Evolutionary conservation across 64 coral and sea anemone species (phyloP).

Genomic region (Pocillopora verrucosa): DNA sequence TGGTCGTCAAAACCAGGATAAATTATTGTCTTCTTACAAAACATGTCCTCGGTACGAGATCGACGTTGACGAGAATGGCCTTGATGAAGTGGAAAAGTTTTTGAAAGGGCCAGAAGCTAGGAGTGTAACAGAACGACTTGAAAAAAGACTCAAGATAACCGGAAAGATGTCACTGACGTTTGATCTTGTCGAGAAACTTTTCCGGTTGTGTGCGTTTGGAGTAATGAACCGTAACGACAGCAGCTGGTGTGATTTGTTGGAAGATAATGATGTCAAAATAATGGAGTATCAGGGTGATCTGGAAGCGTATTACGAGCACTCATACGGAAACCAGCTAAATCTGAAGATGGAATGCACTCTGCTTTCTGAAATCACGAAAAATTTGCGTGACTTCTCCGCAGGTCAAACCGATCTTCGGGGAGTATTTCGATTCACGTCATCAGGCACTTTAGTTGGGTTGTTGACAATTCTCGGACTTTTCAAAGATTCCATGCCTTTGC

Average conservation of each 20-base stretch:
- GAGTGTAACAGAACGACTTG: constrained; percentile 32
- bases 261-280: constrained; percentile 26
- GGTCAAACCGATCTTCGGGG: constrained; percentile 42
- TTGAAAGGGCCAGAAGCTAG: constrained; percentile 29
- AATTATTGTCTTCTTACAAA: constrained; percentile 49
- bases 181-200: constrained; percentile 42
- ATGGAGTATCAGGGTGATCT: constrained; percentile 58
- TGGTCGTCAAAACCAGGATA: constrained; percentile 42
- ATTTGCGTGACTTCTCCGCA: constrained; percentile 38
- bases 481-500: constrained; percentile 36
- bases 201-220: constrained; percentile 63
- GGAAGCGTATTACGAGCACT: constrained; percentile 53
- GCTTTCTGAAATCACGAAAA: constrained; percentile 53
- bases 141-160: constrained; percentile 43
- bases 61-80: constrained; percentile 30
- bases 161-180: constrained; percentile 54
- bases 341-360: constrained; percentile 75
- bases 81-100: constrained; percentile 45
- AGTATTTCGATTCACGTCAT: constrained; percentile 67
- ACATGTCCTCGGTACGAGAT: constrained; percentile 56
- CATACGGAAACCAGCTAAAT: constrained; percentile 62
- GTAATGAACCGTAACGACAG: constrained; percentile 56
- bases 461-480: constrained; percentile 57
- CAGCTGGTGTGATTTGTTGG: constrained; percentile 64
- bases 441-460: constrained; percentile 30